Evolutionary conservation across 1,140 invertebrate genomes (phyloP).

Genomic region (Mylabris phalerata): DNA sequence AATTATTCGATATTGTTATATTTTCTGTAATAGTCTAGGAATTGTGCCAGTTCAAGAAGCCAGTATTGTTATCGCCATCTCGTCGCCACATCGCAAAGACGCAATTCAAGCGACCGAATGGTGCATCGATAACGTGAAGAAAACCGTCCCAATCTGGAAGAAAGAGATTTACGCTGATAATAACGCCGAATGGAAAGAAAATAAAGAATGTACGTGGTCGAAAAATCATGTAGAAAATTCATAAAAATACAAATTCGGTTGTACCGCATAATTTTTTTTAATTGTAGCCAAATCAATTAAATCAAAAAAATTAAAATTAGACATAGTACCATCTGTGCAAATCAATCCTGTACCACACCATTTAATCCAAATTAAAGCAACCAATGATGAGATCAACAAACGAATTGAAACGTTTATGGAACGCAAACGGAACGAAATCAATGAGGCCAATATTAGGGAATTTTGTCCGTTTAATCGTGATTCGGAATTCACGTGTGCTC

Average conservation of each 20-base stretch:
- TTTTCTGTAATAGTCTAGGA: conserved; percentile 56
- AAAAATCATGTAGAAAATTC: conserved; percentile 24
- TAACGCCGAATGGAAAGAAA: conserved; percentile 64
- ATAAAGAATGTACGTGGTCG: conserved; percentile 69
- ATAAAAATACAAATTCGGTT: background rate
- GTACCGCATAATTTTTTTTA: background rate
- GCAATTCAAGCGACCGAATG: conserved; percentile 75
- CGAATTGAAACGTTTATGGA: conserved; percentile 58
- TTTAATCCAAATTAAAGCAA: conserved; percentile 55
- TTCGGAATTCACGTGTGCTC: conserved; percentile 52
- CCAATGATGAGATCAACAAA: conserved; percentile 49
- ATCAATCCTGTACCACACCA: conserved; percentile 40
- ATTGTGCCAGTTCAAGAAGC: conserved; percentile 80
- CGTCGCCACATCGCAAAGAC: conserved; percentile 78
- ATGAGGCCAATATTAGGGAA: conserved; percentile 57
- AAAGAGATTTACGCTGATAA: conserved; percentile 79
- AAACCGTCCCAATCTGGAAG: conserved; percentile 92
- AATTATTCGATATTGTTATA: conserved; percentile 10
- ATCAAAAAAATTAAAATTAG: conserved; percentile 23
- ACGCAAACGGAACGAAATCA: conserved; percentile 56
- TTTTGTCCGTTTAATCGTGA: conserved; percentile 48
- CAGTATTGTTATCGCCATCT: conserved; percentile 85
- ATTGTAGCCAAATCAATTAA: conserved; percentile 22
- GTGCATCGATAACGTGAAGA: conserved; percentile 82
- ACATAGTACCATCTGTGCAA: conserved; percentile 35